These are phyloP conservation scores for Eilema griseolum DNA, from an alignment of 2,888 invertebrate species.

Conservation along the genomic window DNA sequence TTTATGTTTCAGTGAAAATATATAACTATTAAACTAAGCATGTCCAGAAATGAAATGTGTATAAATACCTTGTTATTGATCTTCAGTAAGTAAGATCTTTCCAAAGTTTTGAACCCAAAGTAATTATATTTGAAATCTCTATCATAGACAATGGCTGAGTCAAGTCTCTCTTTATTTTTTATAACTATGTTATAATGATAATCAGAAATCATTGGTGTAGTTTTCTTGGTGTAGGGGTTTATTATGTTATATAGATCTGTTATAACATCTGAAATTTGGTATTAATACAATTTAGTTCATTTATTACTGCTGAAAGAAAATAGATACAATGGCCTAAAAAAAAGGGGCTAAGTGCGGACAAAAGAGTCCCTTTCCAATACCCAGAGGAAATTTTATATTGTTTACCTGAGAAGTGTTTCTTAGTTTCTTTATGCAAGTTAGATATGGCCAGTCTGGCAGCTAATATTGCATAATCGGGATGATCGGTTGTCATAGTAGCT, in stretches of 20 bases:
- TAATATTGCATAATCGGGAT: slow-evolving; percentile 97
- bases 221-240: slow-evolving; percentile 90
- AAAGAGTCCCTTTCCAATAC: no score
- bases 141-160: slow-evolving; percentile 98
- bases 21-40: neutral
- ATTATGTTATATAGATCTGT: slow-evolving; percentile 93
- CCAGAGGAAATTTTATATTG: neutral
- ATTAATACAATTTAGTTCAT: neutral
- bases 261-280: slow-evolving; percentile 93
- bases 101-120: slow-evolving; percentile 99
- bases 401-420: slow-evolving; percentile 95
- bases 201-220: slow-evolving; percentile 95
- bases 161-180: slow-evolving; percentile 95
- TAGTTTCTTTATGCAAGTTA: slow-evolving; percentile 99
- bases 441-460: slow-evolving; percentile 98
- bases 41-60: neutral
- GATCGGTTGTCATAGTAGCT: slow-evolving; percentile 98
- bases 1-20: slow-evolving; percentile 2
- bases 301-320: neutral
- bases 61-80: slow-evolving; percentile 91
- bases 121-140: slow-evolving; percentile 99
- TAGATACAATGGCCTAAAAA: neutral
- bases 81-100: slow-evolving; percentile 97
- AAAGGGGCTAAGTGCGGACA: no score
- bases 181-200: slow-evolving; percentile 93